Evolutionary conservation across 2,113 vertebrate genomes (phyloP), one percentile per base, ranked within the genome.

Genomic region (Colius striatus): DNA sequence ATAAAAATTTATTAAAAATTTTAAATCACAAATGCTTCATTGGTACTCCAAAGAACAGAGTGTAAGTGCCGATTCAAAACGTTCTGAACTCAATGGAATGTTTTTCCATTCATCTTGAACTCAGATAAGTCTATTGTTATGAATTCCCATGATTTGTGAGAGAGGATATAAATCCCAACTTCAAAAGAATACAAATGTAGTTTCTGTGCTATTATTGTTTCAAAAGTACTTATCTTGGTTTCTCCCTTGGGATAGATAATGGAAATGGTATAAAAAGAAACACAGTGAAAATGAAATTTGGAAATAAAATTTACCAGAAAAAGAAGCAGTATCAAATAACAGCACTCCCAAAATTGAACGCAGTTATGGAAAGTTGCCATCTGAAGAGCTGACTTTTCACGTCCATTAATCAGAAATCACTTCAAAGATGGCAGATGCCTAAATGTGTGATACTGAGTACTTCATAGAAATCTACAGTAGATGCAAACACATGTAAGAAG

Each of bases 221-320:
- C 81, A 95, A 45, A 90, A 76, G 66, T 87, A 85, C 63, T 94
- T 90, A 76, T 86, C 80, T 92, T 81, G 22, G 75, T 90, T 93
- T 91, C 60, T 96, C 95, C 76, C 87, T 78, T 89, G 92, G 75
- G 96, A 89, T 16, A 93, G 92, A 93, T 92, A 88, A 84, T 72
- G 53, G 75, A 62, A 87, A 87, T 74, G 45, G 61, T 73, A 86
- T 84, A 78, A 92, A 96, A 94, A 94, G 79, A 87, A 94, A 87
- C 55, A 57, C 60, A 84, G 91, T 86, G 65, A 95, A 95, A 95
- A 97, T 74, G 26, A 97, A 95, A 94, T 94, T 96, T 95, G 77
- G 86, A 94, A 97, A 96, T 90, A 96, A 93, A 97, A 96, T 95
- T 96, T 94, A 96, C 82, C 79, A 87, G 94, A 95, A 94, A 89